Percentiles rank a stretch among this genome's conserved stretches.
phyloP scores from a whole-genome alignment of 2,797 vertebrate genomes.

The Orestias chungarensis region DNA sequence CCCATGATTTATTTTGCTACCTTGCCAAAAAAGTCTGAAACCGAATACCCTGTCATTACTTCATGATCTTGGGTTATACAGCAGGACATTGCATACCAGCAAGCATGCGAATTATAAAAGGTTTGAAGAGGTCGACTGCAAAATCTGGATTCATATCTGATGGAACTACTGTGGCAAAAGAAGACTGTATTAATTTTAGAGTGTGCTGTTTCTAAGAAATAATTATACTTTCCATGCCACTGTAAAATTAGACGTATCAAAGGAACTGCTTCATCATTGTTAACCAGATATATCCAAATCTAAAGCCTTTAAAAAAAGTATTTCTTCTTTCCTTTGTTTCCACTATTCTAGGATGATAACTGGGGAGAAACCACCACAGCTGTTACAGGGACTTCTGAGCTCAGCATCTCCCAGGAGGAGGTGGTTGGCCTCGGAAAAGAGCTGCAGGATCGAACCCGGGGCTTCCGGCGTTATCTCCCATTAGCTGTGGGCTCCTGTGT shows the following conservation, averaged over 20 bases:
- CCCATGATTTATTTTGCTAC: too few species aligned
- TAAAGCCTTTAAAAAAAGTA: neutral
- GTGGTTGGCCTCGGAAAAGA: constrained; percentile 90
- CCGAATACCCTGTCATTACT: too few species aligned
- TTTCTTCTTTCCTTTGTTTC: neutral
- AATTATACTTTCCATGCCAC: neutral
- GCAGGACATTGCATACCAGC: neutral
- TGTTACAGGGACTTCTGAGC: constrained; percentile 95
- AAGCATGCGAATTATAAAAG: neutral
- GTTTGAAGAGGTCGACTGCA: neutral
- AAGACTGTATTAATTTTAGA: neutral
- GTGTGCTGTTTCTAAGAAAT: too few species aligned
- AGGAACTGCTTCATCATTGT: neutral
- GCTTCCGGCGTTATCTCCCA: constrained; percentile 86
- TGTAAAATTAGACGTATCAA: neutral
- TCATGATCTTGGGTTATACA: too few species aligned
- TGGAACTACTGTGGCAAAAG: neutral
- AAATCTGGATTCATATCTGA: neutral
- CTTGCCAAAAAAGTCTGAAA: too few species aligned
- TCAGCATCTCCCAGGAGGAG: constrained; percentile 95
- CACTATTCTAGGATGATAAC: constrained; percentile 89
- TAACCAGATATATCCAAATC: neutral
- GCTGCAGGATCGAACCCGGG: constrained; percentile 84
- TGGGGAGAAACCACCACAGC: constrained; percentile 98
- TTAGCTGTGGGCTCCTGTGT: constrained; percentile 83